Conservation (phyloP, 2,797 vertebrate species). For the Anguilla anguilla region DNA sequence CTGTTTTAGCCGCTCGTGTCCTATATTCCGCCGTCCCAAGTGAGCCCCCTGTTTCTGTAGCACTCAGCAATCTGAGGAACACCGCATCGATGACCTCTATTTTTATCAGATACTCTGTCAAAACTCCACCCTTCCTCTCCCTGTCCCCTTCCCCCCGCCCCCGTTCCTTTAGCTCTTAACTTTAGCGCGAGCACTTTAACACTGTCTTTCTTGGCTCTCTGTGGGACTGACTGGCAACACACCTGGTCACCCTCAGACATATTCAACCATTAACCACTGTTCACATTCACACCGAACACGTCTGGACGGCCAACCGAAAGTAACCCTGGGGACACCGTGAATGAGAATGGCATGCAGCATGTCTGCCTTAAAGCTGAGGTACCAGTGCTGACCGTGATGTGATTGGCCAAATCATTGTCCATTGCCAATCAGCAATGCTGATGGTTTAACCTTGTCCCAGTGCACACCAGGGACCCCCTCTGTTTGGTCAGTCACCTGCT, state of each 20-base stretch:
- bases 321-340: not conserved
- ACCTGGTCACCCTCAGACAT: not conserved
- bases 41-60: slow-evolving; percentile 64
- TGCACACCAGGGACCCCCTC: not conserved
- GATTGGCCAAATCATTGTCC: not conserved
- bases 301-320: not conserved
- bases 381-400: not conserved
- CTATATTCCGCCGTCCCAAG: slow-evolving; percentile 73
- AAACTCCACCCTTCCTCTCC: not conserved
- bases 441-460: not conserved
- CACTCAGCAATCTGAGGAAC: slow-evolving; percentile 72
- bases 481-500: not conserved
- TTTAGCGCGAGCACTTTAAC: not conserved
- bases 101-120: slow-evolving; percentile 68
- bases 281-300: not conserved
- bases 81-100: slow-evolving; percentile 67
- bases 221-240: not conserved
- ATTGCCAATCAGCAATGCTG: not conserved
- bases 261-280: not conserved
- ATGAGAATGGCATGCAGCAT: not conserved
- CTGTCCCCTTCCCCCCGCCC: not conserved
- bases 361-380: not conserved
- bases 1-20: slow-evolving; percentile 72
- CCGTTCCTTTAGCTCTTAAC: not conserved
- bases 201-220: not conserved